Conservation (phyloP, 2,888 invertebrate genomes). For the Lasioglossum lativentre region DNA sequence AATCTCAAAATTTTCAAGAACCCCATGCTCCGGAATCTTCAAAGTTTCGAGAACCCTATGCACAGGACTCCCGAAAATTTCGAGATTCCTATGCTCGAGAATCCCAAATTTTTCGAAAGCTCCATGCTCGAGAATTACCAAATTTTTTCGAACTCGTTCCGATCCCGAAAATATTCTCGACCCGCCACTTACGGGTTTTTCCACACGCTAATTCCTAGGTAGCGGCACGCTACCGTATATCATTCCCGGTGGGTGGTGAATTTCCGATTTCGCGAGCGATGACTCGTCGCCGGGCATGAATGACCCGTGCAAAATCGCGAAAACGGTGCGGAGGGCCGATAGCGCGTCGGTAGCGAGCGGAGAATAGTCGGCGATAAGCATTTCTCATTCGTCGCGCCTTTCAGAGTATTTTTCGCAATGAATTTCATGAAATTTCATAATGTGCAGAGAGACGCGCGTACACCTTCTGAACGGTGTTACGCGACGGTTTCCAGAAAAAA, state of each 20-base stretch:
- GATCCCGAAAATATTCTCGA: too few relatives aligned
- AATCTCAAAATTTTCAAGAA: background rate
- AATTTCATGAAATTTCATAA: constrained; percentile 85
- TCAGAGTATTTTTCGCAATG: constrained; percentile 77
- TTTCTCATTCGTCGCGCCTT: constrained; percentile 77
- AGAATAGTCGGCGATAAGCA: constrained; percentile 71
- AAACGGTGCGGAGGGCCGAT: constrained; percentile 61
- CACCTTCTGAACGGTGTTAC: constrained; percentile 4
- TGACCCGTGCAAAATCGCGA: constrained; percentile 15
- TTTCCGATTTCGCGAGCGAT: constrained; percentile 36
- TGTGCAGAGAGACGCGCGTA: constrained; percentile 64
- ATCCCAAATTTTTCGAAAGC: background rate
- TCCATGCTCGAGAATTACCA: background rate
- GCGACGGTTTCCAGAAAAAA: background rate
- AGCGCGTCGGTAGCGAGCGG: constrained; percentile 65
- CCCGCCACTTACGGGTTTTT: background rate
- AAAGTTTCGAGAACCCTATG: background rate
- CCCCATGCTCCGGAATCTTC: background rate
- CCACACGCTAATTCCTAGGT: constrained; percentile 62
- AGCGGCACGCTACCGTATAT: constrained; percentile 72
- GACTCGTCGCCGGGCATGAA: constrained; percentile 37
- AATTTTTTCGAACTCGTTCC: background rate
- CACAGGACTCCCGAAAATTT: background rate
- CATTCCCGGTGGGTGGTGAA: constrained; percentile 32
- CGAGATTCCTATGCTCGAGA: background rate